A percentile compares a stretch with the other conserved stretches of the same genome.
phyloP scores from a whole-genome alignment of 2,888 invertebrate species.

The Poecilobothrus nobilitatus region DNA sequence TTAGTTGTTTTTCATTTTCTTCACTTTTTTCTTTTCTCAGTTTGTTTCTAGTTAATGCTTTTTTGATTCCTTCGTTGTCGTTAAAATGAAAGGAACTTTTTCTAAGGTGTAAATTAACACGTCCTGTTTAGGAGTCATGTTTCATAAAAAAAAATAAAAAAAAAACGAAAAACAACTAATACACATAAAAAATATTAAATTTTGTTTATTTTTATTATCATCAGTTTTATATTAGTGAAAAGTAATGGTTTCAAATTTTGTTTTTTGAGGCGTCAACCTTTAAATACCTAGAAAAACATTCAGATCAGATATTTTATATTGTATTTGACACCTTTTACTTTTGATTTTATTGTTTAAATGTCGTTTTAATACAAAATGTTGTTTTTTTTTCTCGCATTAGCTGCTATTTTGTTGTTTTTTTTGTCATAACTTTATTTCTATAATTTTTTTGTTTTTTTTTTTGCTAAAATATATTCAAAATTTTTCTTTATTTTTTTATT shows the following conservation, averaged over 20 bases:
- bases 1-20: background rate
- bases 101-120: slow-evolving; percentile 1
- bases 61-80: background rate
- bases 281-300: background rate
- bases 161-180: background rate
- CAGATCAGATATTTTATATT: background rate
- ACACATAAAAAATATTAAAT: background rate
- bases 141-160: background rate
- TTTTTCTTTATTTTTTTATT: too few relatives aligned
- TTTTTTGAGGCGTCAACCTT: background rate
- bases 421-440: background rate
- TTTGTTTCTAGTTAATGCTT: background rate
- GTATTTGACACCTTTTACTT: background rate
- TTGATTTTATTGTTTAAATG: background rate
- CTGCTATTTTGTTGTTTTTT: too few relatives aligned
- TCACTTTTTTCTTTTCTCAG: background rate
- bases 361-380: too few relatives aligned
- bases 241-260: background rate
- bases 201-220: background rate
- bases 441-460: background rate
- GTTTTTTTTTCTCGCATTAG: too few relatives aligned
- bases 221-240: background rate
- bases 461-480: background rate
- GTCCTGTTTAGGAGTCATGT: slow-evolving; percentile 4
- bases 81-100: background rate